A percentile compares a stretch with the other conserved stretches of the same genome.
These are phyloP conservation scores for Petrocephalus microphthalmus DNA, from an alignment of 2,113 vertebrate species.

Conservation along the genomic window DNA sequence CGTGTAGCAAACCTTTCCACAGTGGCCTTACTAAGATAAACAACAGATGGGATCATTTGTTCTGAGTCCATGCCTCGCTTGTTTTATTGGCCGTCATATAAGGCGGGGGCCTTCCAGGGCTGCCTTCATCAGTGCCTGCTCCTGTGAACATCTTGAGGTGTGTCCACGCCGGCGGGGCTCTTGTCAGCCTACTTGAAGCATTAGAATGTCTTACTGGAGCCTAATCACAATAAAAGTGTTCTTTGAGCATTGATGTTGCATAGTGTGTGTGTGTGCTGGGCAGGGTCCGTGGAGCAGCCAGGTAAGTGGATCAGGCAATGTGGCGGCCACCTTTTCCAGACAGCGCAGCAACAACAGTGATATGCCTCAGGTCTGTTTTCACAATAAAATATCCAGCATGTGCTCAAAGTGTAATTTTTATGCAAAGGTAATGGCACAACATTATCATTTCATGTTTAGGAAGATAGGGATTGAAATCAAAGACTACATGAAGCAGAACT, in stretches of 20 bases:
- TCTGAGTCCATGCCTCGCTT: conserved; percentile 1
- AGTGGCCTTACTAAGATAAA: conserved; percentile 1
- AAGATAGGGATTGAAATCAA: background rate
- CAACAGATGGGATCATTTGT: conserved; percentile 11
- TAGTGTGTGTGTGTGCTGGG: background rate
- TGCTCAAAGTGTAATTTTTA: background rate
- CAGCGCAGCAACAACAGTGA: background rate
- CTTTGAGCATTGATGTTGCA: background rate
- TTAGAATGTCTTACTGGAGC: too few species aligned
- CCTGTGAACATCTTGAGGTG: background rate
- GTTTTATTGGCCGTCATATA: background rate
- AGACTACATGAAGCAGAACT: background rate
- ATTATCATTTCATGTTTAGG: background rate
- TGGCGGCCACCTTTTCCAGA: background rate
- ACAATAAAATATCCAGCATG: background rate
- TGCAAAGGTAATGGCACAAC: background rate
- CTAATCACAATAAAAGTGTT: background rate
- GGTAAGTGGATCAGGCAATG: background rate
- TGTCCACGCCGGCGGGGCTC: background rate
- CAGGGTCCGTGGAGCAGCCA: background rate
- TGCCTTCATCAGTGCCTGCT: background rate
- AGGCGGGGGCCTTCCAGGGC: background rate
- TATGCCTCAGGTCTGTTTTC: background rate
- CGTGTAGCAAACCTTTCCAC: background rate
- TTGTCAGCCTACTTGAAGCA: background rate